Conservation (phyloP, 2,888 invertebrate genomes). For the Epicampocera succincta region DNA sequence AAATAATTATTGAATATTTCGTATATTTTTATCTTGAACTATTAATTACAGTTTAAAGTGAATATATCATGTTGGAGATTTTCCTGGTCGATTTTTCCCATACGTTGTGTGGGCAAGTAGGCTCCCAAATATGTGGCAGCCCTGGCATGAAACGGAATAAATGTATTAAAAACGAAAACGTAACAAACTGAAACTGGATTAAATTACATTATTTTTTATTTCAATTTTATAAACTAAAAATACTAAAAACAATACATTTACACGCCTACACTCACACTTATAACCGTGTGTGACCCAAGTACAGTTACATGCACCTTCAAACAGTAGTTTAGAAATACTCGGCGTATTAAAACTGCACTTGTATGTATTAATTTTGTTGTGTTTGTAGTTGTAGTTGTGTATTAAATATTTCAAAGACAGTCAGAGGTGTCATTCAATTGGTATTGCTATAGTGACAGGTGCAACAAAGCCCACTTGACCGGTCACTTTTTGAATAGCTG, state of each 20-base stretch:
- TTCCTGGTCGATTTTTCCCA: too few relatives aligned
- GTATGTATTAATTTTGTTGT: background rate
- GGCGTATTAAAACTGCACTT: background rate
- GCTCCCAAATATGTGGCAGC: too few relatives aligned
- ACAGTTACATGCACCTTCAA: too few relatives aligned
- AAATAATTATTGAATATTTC: too few relatives aligned
- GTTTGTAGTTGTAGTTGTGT: constrained; percentile 30
- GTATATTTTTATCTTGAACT: too few relatives aligned
- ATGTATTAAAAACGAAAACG: constrained; percentile 56
- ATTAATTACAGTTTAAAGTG: too few relatives aligned
- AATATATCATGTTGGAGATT: too few relatives aligned
- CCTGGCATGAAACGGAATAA: constrained; percentile 35
- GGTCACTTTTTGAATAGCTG: too few relatives aligned
- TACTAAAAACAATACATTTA: constrained; percentile 44
- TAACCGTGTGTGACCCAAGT: too few relatives aligned
- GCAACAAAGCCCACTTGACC: too few relatives aligned
- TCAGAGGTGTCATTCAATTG: constrained; percentile 13
- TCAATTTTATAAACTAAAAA: constrained; percentile 65
- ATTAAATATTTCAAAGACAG: constrained; percentile 56
- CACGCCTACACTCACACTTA: background rate
- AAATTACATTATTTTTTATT: constrained; percentile 67
- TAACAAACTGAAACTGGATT: constrained; percentile 65
- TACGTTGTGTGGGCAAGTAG: too few relatives aligned
- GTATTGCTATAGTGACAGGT: too few relatives aligned
- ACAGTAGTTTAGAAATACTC: background rate